Base-by-base conservation (phyloP, 1,140 invertebrate genomes). In the Drosophila willistoni region DNA sequence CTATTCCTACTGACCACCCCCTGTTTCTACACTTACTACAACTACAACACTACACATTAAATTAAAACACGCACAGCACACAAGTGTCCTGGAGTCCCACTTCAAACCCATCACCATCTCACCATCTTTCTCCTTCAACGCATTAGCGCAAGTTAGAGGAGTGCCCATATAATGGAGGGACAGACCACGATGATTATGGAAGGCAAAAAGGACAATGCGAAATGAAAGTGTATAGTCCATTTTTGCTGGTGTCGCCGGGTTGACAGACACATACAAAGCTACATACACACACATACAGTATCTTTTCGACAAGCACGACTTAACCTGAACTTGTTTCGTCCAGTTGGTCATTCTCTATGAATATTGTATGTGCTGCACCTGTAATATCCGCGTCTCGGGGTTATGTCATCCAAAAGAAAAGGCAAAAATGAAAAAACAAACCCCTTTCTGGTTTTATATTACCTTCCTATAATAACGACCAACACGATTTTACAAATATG, bases 61-160 rank as follows among this genome's bases (percentile, higher is more conserved):
- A 22, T 3, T 51, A 10, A 51, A 51, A 51, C 44, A 51, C 44
- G 17, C 44, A 51, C 44, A 51, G 7, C 7, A 44, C 9, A 51
- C 44, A 51, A 7, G 9, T 22, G 44, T 51, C 44, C 14, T 14
- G 44, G 44, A 51, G n/a, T n/a, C n/a, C 17, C 22, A 51, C 29
- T 29, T 9, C 17, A 17, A 17, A 14, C 44, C 44, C 6, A 19
- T 47, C 44, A 22, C 19, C 19, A 47, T 29, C 29, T 47, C 34
- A 36, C 34, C 9, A 13, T 39, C 36, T 39, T 39, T 39, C 36
- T 39, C 44, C 19, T 51, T 51, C 54, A 76, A 57, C 71, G 47
- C 71, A 82, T 66, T 83, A 79, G 59, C 60, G 63, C 72, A 68
- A 79, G 84, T 73, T 70, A 72, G 59, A 72, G 81, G 81, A 79